Evolutionary conservation across 2,888 invertebrate genomes (phyloP), one percentile per base, ranked within the genome.

Genomic region (Yponomeuta sedellus): DNA sequence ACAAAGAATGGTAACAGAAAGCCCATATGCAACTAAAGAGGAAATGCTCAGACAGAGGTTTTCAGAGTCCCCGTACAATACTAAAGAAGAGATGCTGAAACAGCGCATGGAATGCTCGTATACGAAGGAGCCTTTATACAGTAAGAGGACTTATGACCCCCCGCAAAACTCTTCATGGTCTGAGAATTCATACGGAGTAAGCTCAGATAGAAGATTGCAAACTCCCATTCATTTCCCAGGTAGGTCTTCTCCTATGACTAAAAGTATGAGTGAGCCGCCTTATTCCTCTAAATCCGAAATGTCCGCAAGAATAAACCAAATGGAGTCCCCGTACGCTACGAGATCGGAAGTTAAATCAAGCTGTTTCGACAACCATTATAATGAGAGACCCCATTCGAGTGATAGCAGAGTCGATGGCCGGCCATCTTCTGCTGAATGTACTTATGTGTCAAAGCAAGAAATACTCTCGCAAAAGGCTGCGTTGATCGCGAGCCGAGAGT

Each of bases 401-500:
- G 88, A 90, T 67, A 71, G 78, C 28, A 76, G 80, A 67, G 77
- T 77, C 64, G 85, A 87, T 58, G 70, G 81, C 40, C 80, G 91
- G 69, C 86, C 91, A 25, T 84, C 89, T 25, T 88, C 90, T 1
- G 86, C 88, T 16, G 91, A 92, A 76, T 91, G 91, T 71, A 86
- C 91, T 34, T 92, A 92, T 69, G 92, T 92, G 11, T 83, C 91
- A 0, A 90, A 83, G 74, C 92, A 92, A 76, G 92, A 92, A 77
- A 92, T 92, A 68, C 74, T 92, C 20, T 83, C 87, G 12, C 92
- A 92, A 72, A 92, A 92, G 77, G 92, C 91, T 16, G 91, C 91
- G 20, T 76, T 88, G 61, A 70, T 88, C 40, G 91, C 91, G n/a
- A 88, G 80, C 69, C 88, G 86, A 75, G 90, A 91, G 70, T 85